These are phyloP conservation scores for Liolophura sinensis DNA, from an alignment of 1,140 invertebrate species.

Conservation along the genomic window DNA sequence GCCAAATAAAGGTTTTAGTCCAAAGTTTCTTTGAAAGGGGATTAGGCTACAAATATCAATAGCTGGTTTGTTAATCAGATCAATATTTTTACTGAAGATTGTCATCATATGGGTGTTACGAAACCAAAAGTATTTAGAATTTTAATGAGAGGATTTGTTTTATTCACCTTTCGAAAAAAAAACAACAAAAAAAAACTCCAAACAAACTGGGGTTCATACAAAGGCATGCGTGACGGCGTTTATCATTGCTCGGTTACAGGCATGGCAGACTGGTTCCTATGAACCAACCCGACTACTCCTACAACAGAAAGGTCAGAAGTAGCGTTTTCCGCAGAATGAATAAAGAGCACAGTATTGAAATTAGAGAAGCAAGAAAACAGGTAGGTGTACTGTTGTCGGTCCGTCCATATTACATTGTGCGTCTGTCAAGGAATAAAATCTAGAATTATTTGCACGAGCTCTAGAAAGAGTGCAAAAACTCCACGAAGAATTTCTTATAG, in stretches of 20 bases:
- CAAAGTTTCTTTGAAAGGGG: no score
- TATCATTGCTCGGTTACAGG: background rate
- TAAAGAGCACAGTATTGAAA: slow-evolving; percentile 24
- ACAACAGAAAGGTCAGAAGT: slow-evolving; percentile 16
- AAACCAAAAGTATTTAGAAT: no score
- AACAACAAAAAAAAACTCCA: background rate
- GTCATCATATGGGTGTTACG: no score
- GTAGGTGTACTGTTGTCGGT: slow-evolving; percentile 12
- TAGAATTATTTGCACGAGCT: no score
- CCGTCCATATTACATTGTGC: background rate
- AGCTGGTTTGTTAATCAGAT: no score
- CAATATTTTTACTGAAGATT: no score
- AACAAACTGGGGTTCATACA: background rate
- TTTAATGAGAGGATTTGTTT: no score
- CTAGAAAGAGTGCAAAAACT: no score
- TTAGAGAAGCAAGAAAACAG: slow-evolving; percentile 29
- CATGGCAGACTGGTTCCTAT: slow-evolving; percentile 1
- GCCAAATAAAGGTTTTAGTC: no score
- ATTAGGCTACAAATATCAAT: no score
- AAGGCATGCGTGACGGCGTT: background rate
- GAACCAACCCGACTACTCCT: background rate
- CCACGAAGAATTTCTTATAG: no score
- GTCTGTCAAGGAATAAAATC: background rate
- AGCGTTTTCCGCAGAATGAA: slow-evolving; percentile 13
- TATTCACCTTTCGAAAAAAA: no score